Percentiles rank a stretch among this genome's conserved stretches.
phyloP scores from a whole-genome alignment of 2,113 vertebrate species.

The Callocephalon fimbriatum region DNA sequence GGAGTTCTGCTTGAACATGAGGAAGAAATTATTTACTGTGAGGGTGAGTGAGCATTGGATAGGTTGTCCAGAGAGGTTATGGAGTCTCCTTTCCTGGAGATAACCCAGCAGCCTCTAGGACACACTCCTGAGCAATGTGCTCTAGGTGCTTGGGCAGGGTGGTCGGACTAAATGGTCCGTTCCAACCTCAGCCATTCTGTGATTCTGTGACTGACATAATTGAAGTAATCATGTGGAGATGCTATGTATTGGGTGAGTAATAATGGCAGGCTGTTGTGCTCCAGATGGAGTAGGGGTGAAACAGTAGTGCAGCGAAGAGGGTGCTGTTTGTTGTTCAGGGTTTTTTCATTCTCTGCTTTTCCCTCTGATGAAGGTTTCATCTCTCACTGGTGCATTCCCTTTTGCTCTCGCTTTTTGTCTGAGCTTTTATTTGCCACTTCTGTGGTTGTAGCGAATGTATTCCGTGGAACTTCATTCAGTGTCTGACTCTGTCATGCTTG shows the following conservation, averaged over 20 bases:
- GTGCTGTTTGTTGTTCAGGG: neutral
- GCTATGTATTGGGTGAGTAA: neutral
- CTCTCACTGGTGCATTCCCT: rapidly evolving
- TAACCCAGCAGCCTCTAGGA: neutral
- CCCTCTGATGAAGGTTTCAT: rapidly evolving
- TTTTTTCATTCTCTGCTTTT: neutral
- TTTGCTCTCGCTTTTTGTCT: rapidly evolving
- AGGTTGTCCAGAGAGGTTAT: neutral
- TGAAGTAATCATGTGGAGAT: neutral
- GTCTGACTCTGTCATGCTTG: neutral
- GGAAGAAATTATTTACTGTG: neutral
- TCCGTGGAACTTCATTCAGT: neutral
- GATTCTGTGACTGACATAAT: neutral
- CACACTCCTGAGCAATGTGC: neutral
- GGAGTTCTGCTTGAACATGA: neutral
- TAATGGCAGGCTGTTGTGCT: neutral
- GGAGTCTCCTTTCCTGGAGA: neutral
- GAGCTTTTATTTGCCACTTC: neutral
- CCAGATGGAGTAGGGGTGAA: neutral
- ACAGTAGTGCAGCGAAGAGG: neutral
- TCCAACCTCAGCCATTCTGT: neutral
- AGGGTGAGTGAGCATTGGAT: neutral
- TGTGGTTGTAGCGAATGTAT: rapidly evolving
- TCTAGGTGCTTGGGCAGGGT: neutral
- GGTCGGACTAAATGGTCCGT: neutral